Conservation (phyloP, 1,140 invertebrate species). For the Platyscapa corneri region DNA sequence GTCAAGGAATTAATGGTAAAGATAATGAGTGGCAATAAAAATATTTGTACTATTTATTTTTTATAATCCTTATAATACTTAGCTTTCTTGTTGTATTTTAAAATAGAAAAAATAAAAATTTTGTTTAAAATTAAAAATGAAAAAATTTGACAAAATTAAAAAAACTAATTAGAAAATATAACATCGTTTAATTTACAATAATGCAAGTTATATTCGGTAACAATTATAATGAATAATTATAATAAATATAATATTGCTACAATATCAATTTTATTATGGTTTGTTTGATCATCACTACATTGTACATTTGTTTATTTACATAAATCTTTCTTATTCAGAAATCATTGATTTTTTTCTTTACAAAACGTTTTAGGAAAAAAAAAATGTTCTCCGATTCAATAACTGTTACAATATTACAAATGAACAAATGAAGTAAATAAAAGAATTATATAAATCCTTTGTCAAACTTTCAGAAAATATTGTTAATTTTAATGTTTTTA, state of each 20-base stretch:
- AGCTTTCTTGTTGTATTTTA: conserved; percentile 8
- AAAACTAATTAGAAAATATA: conserved; percentile 68
- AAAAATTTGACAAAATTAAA: conserved; percentile 51
- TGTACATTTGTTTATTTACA: conserved; percentile 69
- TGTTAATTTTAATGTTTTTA: no score
- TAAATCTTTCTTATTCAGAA: conserved; percentile 68
- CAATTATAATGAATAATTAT: conserved; percentile 65
- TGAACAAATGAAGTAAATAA: no score
- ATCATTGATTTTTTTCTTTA: conserved; percentile 58
- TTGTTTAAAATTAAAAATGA: conserved; percentile 48
- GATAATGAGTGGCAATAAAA: conserved; percentile 48
- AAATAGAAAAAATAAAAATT: conserved; percentile 42
- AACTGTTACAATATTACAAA: conserved; percentile 64
- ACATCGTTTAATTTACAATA: conserved; percentile 68
- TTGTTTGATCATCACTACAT: conserved; percentile 66
- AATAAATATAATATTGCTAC: conserved; percentile 68
- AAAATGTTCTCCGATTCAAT: conserved; percentile 64
- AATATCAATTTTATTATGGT: conserved; percentile 66
- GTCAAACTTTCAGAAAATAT: no score
- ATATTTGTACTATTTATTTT: conserved; percentile 40
- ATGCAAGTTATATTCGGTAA: conserved; percentile 65
- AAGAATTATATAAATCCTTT: no score
- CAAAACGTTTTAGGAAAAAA: conserved; percentile 54
- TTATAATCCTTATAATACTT: conserved; percentile 33
- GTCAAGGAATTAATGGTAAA: conserved; percentile 31